Evolutionary conservation across 2,888 invertebrate genomes (phyloP).

Genomic region (Colostygia pectinataria): DNA sequence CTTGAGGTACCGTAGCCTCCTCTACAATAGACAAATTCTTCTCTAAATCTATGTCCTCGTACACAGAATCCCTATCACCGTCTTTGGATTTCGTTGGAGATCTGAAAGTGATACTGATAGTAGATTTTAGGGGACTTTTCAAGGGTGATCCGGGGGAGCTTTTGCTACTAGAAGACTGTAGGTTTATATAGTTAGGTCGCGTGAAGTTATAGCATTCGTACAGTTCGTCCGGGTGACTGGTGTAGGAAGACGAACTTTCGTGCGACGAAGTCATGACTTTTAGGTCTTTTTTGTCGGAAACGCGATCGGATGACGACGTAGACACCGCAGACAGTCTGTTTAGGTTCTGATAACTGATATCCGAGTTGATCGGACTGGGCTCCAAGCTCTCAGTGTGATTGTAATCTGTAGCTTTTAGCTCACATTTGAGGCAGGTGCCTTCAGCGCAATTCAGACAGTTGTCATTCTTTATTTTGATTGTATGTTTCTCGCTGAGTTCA

Average conservation of each 20-base stretch:
- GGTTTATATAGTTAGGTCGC: constrained; percentile 73
- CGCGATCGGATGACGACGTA: constrained; percentile 66
- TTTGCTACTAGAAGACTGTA: constrained; percentile 73
- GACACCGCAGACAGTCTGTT: constrained; percentile 75
- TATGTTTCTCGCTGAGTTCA: constrained; percentile 68
- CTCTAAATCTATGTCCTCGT: constrained; percentile 82
- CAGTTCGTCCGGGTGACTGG: constrained; percentile 64
- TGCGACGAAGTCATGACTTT: constrained; percentile 76
- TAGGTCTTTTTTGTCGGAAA: constrained; percentile 51
- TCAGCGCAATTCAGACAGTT: constrained; percentile 60
- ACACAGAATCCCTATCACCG: constrained; percentile 80
- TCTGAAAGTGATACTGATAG: constrained; percentile 88
- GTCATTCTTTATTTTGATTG: constrained; percentile 62
- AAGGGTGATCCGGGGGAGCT: constrained; percentile 70
- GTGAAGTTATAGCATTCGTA: constrained; percentile 71
- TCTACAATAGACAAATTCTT: constrained; percentile 79
- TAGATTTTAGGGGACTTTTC: constrained; percentile 85
- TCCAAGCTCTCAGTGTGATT: constrained; percentile 56
- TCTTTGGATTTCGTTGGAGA: constrained; percentile 83
- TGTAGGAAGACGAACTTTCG: constrained; percentile 73
- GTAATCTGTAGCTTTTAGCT: constrained; percentile 67
- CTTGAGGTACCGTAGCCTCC: constrained; percentile 80
- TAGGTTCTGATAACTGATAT: constrained; percentile 77
- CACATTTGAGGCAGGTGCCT: constrained; percentile 72
- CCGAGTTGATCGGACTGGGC: constrained; percentile 66